Conservation (phyloP, 1,140 invertebrate genomes). For the Drosophila bifasciata region DNA sequence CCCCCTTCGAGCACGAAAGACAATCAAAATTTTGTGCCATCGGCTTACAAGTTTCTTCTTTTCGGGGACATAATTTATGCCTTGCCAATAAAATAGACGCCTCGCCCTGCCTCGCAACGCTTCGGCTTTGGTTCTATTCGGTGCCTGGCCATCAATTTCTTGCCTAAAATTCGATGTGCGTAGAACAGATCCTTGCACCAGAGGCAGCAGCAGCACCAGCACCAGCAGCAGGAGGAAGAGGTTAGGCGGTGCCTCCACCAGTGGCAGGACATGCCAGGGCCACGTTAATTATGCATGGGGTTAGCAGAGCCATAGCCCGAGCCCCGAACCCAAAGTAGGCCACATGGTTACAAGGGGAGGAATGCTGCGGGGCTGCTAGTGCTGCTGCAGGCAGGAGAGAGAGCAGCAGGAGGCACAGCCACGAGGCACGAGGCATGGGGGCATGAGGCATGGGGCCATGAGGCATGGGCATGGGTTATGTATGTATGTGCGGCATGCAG, state of each 20-base stretch:
- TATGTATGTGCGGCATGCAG: constrained; percentile 81
- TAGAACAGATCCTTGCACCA: constrained; percentile 39
- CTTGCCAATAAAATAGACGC: constrained; percentile 70
- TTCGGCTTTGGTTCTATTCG: constrained; percentile 6
- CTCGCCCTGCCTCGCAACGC: constrained; percentile 20
- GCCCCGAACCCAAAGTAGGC: constrained; percentile 65
- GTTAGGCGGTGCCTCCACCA: constrained; percentile 33
- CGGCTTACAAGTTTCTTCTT: constrained; percentile 70
- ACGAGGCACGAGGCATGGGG: background rate
- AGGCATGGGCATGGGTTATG: constrained; percentile 71
- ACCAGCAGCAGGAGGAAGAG: constrained; percentile 8
- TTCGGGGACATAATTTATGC: constrained; percentile 65
- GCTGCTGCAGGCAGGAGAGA: too few species aligned
- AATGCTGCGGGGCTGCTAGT: constrained; percentile 29
- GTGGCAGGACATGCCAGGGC: constrained; percentile 51
- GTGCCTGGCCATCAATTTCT: constrained; percentile 62
- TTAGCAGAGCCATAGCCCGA: constrained; percentile 69
- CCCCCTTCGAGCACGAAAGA: constrained; percentile 24
- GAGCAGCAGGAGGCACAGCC: too few species aligned
- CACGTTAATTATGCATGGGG: constrained; percentile 77
- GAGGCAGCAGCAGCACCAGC: constrained; percentile 19
- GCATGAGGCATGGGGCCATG: constrained; percentile 6
- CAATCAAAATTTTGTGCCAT: constrained; percentile 73
- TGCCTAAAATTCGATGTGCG: constrained; percentile 63
- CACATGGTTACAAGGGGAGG: constrained; percentile 61